phyloP scores from a whole-genome alignment of 2,797 vertebrate species.

The Chiroxiphia lanceolata region DNA sequence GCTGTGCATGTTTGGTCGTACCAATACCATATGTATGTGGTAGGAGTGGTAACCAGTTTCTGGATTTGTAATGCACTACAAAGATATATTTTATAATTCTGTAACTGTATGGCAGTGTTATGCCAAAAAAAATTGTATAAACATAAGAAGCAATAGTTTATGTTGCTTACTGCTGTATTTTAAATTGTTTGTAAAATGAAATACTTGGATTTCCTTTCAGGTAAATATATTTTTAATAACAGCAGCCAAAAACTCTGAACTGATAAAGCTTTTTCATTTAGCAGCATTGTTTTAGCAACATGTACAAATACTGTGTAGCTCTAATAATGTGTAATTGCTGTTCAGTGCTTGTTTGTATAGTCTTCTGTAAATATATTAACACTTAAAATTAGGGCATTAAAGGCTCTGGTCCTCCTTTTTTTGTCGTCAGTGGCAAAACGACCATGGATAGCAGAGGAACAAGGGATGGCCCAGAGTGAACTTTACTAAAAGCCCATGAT shows the following conservation, averaged over 20 bases:
- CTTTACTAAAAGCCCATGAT: not conserved
- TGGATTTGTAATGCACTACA: conserved; percentile 72
- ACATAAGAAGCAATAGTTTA: conserved; percentile 71
- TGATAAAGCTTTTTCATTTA: conserved; percentile 66
- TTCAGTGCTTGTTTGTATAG: conserved; percentile 28
- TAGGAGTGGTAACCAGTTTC: conserved; percentile 76
- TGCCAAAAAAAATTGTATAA: conserved; percentile 67
- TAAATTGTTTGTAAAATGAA: conserved; percentile 69
- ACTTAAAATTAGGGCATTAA: conserved; percentile 37
- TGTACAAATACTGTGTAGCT: conserved; percentile 43
- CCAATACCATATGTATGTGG: conserved; percentile 74
- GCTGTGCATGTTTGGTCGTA: conserved; percentile 63
- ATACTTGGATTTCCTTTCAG: conserved; percentile 69
- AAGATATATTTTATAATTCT: conserved; percentile 74
- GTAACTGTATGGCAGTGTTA: conserved; percentile 74
- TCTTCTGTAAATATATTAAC: conserved; percentile 40
- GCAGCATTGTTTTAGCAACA: conserved; percentile 58
- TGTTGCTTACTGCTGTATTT: conserved; percentile 75
- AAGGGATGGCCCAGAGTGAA: not conserved
- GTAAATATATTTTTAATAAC: conserved; percentile 76
- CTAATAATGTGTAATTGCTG: conserved; percentile 60
- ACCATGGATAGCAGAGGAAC: not conserved
- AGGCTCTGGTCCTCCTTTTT: not conserved
- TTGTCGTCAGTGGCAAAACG: conserved; percentile 11
- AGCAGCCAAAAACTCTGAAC: conserved; percentile 54